Conservation (phyloP, 37 sponge, comb jelly and placozoan genomes). For the Aphrocallistes beatrix region DNA sequence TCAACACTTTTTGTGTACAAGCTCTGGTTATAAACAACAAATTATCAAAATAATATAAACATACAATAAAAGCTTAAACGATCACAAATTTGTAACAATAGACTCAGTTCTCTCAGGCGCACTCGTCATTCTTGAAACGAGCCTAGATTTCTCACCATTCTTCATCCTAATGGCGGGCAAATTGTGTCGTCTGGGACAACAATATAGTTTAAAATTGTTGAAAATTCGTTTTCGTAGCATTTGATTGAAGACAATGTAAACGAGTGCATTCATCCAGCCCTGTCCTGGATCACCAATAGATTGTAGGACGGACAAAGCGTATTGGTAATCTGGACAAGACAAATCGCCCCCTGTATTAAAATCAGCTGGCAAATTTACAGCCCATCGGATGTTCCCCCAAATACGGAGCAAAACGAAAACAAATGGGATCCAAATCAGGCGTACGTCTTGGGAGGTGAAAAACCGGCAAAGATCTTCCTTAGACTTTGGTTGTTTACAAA, state of each 20-base stretch:
- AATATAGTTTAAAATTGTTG: neutral
- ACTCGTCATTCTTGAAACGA: too few relatives aligned
- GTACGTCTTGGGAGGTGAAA: neutral
- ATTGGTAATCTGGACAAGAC: neutral
- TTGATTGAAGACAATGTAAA: neutral
- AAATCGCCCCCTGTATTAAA: neutral
- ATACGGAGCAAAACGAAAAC: neutral
- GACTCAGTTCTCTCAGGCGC: too few relatives aligned
- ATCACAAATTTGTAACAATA: too few relatives aligned
- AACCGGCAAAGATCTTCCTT: neutral
- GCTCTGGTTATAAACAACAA: too few relatives aligned
- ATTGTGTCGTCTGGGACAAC: neutral
- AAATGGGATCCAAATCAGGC: neutral
- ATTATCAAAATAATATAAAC: too few relatives aligned
- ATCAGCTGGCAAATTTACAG: neutral
- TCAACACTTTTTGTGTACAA: too few relatives aligned
- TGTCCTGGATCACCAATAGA: neutral
- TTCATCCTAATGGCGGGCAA: too few relatives aligned
- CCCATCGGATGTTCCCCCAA: neutral
- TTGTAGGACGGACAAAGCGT: neutral
- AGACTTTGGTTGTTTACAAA: neutral
- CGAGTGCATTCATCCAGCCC: neutral
- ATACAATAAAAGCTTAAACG: too few relatives aligned
- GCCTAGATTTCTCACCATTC: too few relatives aligned
- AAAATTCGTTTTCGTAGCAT: neutral